phyloP scores from a whole-genome alignment of 2,113 vertebrate species.

The Corythornis vintsioides region DNA sequence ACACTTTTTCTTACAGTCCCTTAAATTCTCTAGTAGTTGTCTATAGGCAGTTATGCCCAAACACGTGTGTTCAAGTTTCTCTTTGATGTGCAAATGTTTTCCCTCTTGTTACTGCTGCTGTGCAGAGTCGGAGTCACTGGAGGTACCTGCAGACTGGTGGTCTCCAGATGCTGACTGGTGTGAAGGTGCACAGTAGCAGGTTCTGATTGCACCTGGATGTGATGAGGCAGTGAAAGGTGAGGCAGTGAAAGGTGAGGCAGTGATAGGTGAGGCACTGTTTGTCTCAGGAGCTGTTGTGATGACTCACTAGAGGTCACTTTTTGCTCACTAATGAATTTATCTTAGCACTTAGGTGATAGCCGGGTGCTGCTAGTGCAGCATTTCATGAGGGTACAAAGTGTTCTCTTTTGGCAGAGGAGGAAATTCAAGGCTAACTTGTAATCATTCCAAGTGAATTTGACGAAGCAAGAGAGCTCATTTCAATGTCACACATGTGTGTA shows the following conservation, averaged over 20 bases:
- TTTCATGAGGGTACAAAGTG: background rate
- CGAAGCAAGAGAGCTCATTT: background rate
- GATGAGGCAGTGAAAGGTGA: background rate
- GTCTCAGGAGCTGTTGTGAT: background rate
- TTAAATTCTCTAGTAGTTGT: background rate
- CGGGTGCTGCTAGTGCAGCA: background rate
- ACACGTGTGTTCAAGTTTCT: background rate
- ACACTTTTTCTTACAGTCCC: background rate
- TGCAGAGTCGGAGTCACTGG: background rate
- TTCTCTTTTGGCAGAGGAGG: background rate
- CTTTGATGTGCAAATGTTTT: background rate
- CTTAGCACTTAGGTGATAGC: background rate
- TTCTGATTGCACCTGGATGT: background rate
- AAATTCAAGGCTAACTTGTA: background rate
- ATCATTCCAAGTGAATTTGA: background rate
- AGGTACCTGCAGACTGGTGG: background rate
- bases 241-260: background rate
- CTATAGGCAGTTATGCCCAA: background rate
- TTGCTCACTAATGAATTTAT: background rate
- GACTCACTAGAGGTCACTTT: slow-evolving; percentile 27
- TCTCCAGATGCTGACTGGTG: background rate
- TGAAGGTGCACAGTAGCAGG: background rate
- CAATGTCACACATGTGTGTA: background rate
- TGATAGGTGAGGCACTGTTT: background rate
- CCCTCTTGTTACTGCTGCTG: background rate